phyloP scores from a whole-genome alignment of 2,888 invertebrate genomes.

The Campaea margaritaria region DNA sequence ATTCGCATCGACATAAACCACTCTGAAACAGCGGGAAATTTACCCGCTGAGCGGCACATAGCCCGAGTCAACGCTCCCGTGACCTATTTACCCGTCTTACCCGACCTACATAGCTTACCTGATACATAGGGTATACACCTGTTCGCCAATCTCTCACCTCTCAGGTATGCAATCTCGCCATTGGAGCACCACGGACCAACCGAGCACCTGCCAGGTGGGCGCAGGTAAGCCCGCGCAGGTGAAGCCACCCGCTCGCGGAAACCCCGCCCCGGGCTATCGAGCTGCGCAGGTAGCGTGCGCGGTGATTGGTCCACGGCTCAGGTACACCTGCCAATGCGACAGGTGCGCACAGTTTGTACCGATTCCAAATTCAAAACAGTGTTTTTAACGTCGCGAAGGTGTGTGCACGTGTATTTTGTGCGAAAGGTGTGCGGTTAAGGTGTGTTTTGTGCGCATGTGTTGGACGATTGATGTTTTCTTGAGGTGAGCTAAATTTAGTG shows the following conservation, averaged over 20 bases:
- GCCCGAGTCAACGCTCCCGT: conserved; percentile 35
- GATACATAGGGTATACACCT: conserved; percentile 27
- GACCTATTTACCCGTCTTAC: conserved; percentile 51
- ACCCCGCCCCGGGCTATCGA: conserved; percentile 74
- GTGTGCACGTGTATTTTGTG: conserved; percentile 45
- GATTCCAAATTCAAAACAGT: conserved; percentile 47
- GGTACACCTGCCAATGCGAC: conserved; percentile 65
- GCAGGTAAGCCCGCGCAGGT: conserved; percentile 64
- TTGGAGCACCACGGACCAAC: conserved; percentile 65
- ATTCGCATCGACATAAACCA: background rate
- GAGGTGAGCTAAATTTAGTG: conserved; percentile 82
- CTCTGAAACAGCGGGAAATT: background rate
- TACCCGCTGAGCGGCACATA: conserved; percentile 7
- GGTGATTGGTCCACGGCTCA: conserved; percentile 75
- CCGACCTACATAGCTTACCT: conserved; percentile 53
- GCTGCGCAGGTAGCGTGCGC: conserved; percentile 83
- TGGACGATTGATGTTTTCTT: conserved; percentile 83
- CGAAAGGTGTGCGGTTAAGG: conserved; percentile 50
- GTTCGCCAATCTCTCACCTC: conserved; percentile 55
- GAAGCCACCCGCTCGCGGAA: conserved; percentile 11
- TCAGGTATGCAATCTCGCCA: conserved; percentile 38
- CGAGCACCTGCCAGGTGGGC: conserved; percentile 72
- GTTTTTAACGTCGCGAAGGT: conserved; percentile 44
- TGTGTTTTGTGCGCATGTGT: conserved; percentile 79
- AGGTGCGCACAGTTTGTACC: conserved; percentile 54